Percentiles rank a stretch among this genome's conserved stretches.
These are phyloP conservation scores for Erebia epiphron DNA, from an alignment of 2,888 invertebrate genomes.

Conservation along the genomic window DNA sequence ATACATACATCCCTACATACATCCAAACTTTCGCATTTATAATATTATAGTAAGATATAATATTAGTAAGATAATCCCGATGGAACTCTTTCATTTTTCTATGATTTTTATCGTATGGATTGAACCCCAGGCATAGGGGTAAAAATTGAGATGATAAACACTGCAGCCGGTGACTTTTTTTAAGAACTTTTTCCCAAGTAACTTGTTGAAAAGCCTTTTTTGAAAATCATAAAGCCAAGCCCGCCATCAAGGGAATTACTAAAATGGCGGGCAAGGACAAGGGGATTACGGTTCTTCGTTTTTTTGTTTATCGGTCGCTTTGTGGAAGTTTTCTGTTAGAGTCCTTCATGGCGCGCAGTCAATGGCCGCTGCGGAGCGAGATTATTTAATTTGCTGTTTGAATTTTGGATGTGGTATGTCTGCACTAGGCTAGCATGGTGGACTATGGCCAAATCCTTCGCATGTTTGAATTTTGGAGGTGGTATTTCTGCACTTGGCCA, in stretches of 20 bases:
- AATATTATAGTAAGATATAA: too few relatives aligned
- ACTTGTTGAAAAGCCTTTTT: slow-evolving; percentile 14
- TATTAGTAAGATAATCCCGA: too few relatives aligned
- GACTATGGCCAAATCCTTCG: too few relatives aligned
- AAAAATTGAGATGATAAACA: background rate
- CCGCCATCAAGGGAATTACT: slow-evolving; percentile 48
- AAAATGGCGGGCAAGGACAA: slow-evolving; percentile 44
- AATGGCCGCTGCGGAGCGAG: slow-evolving; percentile 38
- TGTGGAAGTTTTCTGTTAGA: slow-evolving; percentile 59
- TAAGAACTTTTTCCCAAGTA: background rate
- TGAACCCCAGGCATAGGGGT: too few relatives aligned
- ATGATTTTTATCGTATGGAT: too few relatives aligned
- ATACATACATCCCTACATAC: too few relatives aligned
- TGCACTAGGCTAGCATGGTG: background rate
- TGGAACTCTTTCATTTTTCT: too few relatives aligned
- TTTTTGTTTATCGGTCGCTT: slow-evolving; percentile 71
- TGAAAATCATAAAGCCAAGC: slow-evolving; percentile 46
- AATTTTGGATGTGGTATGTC: slow-evolving; percentile 35
- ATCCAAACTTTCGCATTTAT: too few relatives aligned
- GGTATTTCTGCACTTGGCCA: too few relatives aligned
- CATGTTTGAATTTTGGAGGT: too few relatives aligned
- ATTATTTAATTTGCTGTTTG: slow-evolving; percentile 21
- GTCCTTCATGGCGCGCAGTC: slow-evolving; percentile 54
- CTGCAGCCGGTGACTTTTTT: background rate
- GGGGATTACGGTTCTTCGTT: slow-evolving; percentile 64